These are phyloP conservation scores for Calliphora vomitoria DNA, from an alignment of 2,888 invertebrate species.

Conservation along the genomic window DNA sequence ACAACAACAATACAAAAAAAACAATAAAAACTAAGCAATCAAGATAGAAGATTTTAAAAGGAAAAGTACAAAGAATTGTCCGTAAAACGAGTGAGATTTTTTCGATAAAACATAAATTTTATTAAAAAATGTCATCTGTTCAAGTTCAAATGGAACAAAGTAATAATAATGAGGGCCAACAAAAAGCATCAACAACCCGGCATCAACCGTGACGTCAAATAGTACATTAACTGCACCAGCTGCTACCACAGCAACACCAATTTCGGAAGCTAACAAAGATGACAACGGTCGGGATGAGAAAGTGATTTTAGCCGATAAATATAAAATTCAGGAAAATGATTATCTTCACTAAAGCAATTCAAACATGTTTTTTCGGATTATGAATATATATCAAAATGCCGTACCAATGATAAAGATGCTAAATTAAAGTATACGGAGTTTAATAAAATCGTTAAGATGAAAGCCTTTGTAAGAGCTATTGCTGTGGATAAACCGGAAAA, in stretches of 20 bases:
- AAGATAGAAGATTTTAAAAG: constrained; percentile 19
- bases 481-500: constrained; percentile 95
- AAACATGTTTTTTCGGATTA: constrained; percentile 98
- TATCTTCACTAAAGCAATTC: constrained; percentile 96
- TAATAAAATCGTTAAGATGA: constrained; percentile 96
- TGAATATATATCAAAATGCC: constrained; percentile 96
- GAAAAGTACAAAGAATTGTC: constrained; percentile 63
- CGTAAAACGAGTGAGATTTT: constrained; percentile 67
- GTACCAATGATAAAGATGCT: constrained; percentile 97
- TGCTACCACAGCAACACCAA: constrained; percentile 37
- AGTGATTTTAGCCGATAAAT: constrained; percentile 88
- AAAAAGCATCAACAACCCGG: constrained; percentile 64
- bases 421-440: constrained; percentile 96
- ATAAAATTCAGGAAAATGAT: constrained; percentile 96
- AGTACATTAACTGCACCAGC: constrained; percentile 40
- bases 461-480: constrained; percentile 98
- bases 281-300: constrained; percentile 74
- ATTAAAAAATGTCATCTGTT: constrained; percentile 79
- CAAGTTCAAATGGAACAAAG: constrained; percentile 79
- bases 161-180: constrained; percentile 79
- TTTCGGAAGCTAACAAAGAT: constrained; percentile 62
- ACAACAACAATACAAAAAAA: constrained; percentile 73
- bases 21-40: constrained; percentile 59
- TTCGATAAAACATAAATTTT: constrained; percentile 34
- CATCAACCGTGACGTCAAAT: constrained; percentile 46